These are phyloP conservation scores for Lathamus discolor DNA, from an alignment of 2,113 vertebrate species.

Conservation along the genomic window DNA sequence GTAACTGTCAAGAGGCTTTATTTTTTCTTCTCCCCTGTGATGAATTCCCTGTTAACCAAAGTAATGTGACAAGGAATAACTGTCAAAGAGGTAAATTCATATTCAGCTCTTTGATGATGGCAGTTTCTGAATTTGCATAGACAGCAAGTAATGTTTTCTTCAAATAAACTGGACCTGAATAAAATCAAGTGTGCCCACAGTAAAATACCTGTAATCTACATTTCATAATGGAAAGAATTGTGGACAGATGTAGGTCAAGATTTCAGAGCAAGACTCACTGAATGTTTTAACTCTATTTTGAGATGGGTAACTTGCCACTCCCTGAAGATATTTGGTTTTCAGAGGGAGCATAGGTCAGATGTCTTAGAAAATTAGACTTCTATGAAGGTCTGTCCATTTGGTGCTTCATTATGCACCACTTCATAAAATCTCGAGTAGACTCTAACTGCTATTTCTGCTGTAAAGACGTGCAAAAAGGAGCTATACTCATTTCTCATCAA, in stretches of 20 bases:
- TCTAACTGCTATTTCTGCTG: slow-evolving; percentile 3
- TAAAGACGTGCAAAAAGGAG: slow-evolving; percentile 3
- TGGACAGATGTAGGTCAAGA: background rate
- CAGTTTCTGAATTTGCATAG: slow-evolving; percentile 45
- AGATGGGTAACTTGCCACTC: background rate
- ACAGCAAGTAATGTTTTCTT: slow-evolving; percentile 15
- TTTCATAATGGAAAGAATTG: background rate
- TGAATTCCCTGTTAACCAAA: slow-evolving; percentile 38
- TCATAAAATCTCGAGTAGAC: slow-evolving; percentile 28
- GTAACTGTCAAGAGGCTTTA: background rate
- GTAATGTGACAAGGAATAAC: slow-evolving; percentile 40
- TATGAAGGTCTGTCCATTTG: background rate
- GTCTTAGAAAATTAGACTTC: background rate
- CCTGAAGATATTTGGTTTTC: background rate
- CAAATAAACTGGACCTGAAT: background rate
- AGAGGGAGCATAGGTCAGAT: background rate
- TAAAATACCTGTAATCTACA: background rate
- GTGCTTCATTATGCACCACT: slow-evolving; percentile 30
- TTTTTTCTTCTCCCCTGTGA: background rate
- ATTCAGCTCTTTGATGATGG: slow-evolving; percentile 44
- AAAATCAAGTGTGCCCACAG: background rate
- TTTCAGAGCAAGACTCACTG: background rate
- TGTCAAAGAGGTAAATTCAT: slow-evolving; percentile 36
- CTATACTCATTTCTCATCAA: slow-evolving; percentile 37
- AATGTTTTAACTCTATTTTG: background rate